A percentile compares a stretch with the other conserved stretches of the same genome.
Conservation (phyloP, 2,888 invertebrate species). For the Listrodromus nycthemerus region DNA sequence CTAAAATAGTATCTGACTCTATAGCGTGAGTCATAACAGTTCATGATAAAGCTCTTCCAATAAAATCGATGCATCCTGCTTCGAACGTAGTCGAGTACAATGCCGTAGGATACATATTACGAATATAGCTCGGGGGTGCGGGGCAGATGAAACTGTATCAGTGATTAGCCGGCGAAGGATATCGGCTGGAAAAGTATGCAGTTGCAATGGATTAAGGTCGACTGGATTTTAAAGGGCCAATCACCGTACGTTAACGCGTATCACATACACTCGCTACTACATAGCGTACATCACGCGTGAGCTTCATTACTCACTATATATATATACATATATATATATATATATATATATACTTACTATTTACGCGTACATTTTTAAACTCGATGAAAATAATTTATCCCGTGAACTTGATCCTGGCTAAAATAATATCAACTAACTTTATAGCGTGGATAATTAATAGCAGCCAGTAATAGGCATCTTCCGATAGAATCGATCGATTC, state of each 20-base stretch:
- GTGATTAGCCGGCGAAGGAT: background rate
- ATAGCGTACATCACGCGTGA: background rate
- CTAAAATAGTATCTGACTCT: constrained; percentile 9
- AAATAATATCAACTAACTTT: constrained; percentile 1
- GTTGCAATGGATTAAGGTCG: background rate
- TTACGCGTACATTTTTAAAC: background rate
- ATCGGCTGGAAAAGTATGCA: background rate
- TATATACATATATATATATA: background rate
- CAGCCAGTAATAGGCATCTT: constrained; percentile 15
- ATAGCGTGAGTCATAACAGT: constrained; percentile 2
- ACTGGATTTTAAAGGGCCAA: background rate
- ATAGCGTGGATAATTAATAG: constrained; percentile 17
- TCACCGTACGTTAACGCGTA: constrained; percentile 1
- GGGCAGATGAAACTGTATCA: background rate
- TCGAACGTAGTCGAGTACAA: constrained; percentile 7
- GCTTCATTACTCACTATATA: too few species aligned
- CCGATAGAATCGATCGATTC: constrained; percentile 19
- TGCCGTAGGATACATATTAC: background rate
- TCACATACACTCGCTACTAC: background rate
- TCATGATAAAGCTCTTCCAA: constrained; percentile 19
- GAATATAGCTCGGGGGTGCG: background rate
- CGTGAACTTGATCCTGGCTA: background rate
- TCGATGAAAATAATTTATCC: background rate
- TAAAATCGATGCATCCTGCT: constrained; percentile 10
- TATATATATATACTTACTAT: background rate